A percentile compares a stretch with the other conserved stretches of the same genome.
These are phyloP conservation scores for Haemorhous mexicanus DNA, from an alignment of 2,113 vertebrate genomes.

Conservation along the genomic window DNA sequence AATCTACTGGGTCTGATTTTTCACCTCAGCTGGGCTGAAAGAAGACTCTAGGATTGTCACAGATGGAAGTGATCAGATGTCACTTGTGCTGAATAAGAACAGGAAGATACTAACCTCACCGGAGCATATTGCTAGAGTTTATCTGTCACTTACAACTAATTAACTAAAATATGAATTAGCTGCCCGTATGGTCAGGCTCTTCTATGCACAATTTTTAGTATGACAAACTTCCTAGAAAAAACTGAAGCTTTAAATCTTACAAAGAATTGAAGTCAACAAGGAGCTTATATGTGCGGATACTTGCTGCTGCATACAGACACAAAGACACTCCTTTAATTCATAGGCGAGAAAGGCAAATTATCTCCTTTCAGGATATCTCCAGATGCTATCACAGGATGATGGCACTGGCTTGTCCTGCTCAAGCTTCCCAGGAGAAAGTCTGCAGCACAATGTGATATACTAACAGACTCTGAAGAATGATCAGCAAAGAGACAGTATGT, in stretches of 20 bases:
- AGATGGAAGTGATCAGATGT: constrained; percentile 47
- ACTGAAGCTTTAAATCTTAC: neutral
- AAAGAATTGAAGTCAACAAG: neutral
- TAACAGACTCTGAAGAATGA: neutral
- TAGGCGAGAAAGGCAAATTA: neutral
- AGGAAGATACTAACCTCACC: constrained; percentile 1
- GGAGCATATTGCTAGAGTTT: neutral
- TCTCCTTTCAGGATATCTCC: neutral
- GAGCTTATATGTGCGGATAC: rapidly evolving
- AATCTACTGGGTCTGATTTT: constrained; percentile 19
- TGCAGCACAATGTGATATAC: neutral
- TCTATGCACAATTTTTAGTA: neutral
- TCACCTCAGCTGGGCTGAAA: constrained; percentile 39
- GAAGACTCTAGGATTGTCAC: neutral
- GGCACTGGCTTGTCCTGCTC: neutral
- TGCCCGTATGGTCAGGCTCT: neutral
- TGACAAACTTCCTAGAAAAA: neutral
- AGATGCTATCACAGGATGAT: neutral
- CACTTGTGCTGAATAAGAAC: constrained; percentile 23
- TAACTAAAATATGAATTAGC: neutral
- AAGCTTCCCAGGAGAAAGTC: neutral
- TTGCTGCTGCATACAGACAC: neutral
- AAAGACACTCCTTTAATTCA: neutral
- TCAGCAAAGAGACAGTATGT: neutral
- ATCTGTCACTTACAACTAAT: neutral